Evolutionary conservation across 2,888 invertebrate genomes (phyloP).

Genomic region (Caenorhabditis macrosperma): DNA sequence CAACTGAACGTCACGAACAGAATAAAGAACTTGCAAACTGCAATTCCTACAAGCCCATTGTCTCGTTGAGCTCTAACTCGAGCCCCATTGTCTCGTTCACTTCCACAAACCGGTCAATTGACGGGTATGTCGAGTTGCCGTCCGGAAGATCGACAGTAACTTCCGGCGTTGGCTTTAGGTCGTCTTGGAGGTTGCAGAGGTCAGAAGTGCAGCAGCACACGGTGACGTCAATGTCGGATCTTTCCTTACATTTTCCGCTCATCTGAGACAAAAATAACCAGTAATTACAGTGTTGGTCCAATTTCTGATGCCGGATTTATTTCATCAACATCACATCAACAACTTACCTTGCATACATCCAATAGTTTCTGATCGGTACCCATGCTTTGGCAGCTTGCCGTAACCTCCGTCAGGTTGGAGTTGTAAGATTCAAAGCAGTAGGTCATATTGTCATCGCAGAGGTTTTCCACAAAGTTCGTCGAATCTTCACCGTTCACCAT

Average conservation of each 20-base stretch:
- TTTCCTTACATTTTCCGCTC: conserved; percentile 49
- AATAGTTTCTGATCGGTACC: conserved; percentile 57
- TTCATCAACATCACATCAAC: background rate
- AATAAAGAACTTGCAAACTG: too few species aligned
- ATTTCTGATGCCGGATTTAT: background rate
- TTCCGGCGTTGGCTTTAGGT: conserved; percentile 45
- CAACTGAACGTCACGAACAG: too few species aligned
- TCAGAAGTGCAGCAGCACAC: conserved; percentile 59
- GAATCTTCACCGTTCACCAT: conserved; percentile 52
- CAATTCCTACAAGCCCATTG: conserved; percentile 6
- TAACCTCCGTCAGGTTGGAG: conserved; percentile 58
- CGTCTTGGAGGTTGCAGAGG: conserved; percentile 58
- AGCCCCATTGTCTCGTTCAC: conserved; percentile 44
- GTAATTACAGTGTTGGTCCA: background rate
- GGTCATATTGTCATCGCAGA: conserved; percentile 59
- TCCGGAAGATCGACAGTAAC: conserved; percentile 2
- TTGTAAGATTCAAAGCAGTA: conserved; percentile 62
- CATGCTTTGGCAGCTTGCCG: conserved; percentile 62
- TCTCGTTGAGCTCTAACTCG: conserved; percentile 36
- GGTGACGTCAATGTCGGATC: conserved; percentile 57
- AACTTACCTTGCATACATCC: conserved; percentile 56
- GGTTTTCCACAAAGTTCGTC: conserved; percentile 51
- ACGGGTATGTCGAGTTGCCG: conserved; percentile 19
- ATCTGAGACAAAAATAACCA: conserved; percentile 22
- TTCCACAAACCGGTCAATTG: conserved; percentile 21